A percentile compares a stretch with the other conserved stretches of the same genome.
Evolutionary conservation across 1,140 invertebrate genomes (phyloP).

Genomic region (Atta colombica): DNA sequence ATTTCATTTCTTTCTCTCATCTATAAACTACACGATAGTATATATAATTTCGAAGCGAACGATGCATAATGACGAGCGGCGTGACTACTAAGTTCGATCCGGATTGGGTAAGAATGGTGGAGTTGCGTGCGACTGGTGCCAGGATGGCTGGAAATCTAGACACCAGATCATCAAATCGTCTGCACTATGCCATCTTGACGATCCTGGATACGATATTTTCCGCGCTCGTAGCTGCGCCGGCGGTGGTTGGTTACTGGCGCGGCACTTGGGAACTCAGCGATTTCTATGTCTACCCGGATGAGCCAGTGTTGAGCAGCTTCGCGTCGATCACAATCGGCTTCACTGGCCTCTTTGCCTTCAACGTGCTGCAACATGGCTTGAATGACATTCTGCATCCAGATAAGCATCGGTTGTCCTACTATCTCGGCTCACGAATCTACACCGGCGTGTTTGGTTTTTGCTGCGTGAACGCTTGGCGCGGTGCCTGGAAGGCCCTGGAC

Average conservation of each 20-base stretch:
- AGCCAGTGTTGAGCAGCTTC: slow-evolving; percentile 88
- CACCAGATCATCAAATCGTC: slow-evolving; percentile 76
- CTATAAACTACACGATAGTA: not conserved
- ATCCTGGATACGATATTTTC: slow-evolving; percentile 91
- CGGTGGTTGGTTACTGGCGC: slow-evolving; percentile 94
- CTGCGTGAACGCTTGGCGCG: slow-evolving; percentile 94
- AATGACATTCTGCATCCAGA: slow-evolving; percentile 89
- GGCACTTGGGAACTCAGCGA: slow-evolving; percentile 94
- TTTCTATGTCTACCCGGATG: slow-evolving; percentile 89
- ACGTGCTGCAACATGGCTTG: slow-evolving; percentile 89
- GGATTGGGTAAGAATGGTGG: slow-evolving; percentile 81
- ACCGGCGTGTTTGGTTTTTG: slow-evolving; percentile 91
- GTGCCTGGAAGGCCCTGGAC: slow-evolving; percentile 92
- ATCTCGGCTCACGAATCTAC: slow-evolving; percentile 91
- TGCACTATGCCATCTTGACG: slow-evolving; percentile 88
- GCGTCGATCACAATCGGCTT: slow-evolving; percentile 91
- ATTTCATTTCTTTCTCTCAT: not conserved
- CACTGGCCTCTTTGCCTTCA: slow-evolving; percentile 90
- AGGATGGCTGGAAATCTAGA: slow-evolving; percentile 81
- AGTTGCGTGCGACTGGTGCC: slow-evolving; percentile 76
- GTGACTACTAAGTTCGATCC: slow-evolving; percentile 73
- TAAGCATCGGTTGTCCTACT: slow-evolving; percentile 90
- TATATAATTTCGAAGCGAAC: slow-evolving; percentile 33
- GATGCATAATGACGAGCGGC: slow-evolving; percentile 75
- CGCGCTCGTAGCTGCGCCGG: slow-evolving; percentile 91